Base-by-base conservation (phyloP, 2,113 vertebrate genomes). In the Syngnathus scovelli region DNA sequence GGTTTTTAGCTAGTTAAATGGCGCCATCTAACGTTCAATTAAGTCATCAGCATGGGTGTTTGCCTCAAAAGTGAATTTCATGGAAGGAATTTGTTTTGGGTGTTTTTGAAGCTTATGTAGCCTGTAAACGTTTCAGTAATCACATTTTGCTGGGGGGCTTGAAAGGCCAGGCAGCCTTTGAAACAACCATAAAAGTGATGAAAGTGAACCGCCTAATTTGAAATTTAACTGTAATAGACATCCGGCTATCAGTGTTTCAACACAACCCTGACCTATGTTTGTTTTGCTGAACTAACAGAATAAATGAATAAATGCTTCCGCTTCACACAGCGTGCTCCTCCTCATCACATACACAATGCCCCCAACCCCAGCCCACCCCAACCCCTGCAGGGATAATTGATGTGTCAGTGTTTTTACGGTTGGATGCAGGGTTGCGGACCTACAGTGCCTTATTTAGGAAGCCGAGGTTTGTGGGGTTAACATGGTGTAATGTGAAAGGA, bases 201-300 rank as follows among this genome's bases (percentile, higher is more conserved):
- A 79, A 75, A 75, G 74, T 77, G 76, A 81, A 83, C 75, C 49
- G 18, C 67, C 60, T 87, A 88, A 89, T 87, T 83, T 87, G 84
- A 81, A 88, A 83, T 83, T 77, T 84, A 89, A 90, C 76, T 66
- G 74, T 79, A 83, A 83, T 76, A 78, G 86, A 88, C 84, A 83
- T 69, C 68, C 61, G 63, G 75, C 64, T 83, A 85, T 88, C 82
- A 80, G 80, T 61, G 77, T 72, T 78, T 79, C 83, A 73, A 74
- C 68, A 80, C 70, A 81, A 83, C 76, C 68, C 70, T 83, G 88
- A 86, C 88, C 86, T 75, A 70, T 81, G 82, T 88, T 88, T 86
- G 83, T 86, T 86, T 85, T 86, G 85, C 88, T 86, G 87, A 85
- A 87, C 83, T 82, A 79, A 88, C 84, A 75, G 83, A 88, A 89